These are phyloP conservation scores for Sesia apiformis DNA, from an alignment of 2,888 invertebrate genomes.

Conservation along the genomic window DNA sequence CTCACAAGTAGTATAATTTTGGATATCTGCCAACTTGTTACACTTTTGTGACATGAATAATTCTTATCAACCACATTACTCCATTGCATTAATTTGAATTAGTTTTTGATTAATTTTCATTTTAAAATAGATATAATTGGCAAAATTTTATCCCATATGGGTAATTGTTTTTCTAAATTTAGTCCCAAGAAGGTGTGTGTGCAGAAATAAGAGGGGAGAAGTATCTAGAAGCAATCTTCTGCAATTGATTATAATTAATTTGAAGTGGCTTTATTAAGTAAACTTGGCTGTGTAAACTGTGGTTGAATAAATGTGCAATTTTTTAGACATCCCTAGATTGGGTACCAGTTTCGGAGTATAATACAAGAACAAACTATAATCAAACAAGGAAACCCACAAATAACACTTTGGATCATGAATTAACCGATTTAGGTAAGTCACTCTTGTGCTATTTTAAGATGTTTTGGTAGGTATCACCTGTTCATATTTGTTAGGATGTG, in stretches of 20 bases:
- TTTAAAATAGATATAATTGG: constrained; percentile 6
- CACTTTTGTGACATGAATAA: background rate
- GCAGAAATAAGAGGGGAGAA: background rate
- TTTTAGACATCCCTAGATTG: constrained; percentile 70
- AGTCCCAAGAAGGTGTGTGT: constrained; percentile 50
- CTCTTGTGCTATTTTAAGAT: too few species aligned
- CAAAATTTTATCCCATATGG: constrained; percentile 39
- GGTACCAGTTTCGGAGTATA: constrained; percentile 71
- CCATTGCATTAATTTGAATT: background rate
- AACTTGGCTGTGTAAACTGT: constrained; percentile 7
- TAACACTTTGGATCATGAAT: constrained; percentile 64
- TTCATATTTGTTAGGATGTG: too few species aligned
- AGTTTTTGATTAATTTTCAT: background rate
- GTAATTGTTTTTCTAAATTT: constrained; percentile 67
- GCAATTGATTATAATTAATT: background rate
- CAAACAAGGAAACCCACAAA: constrained; percentile 65
- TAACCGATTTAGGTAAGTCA: constrained; percentile 60
- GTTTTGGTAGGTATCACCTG: too few species aligned
- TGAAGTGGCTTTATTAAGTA: constrained; percentile 1
- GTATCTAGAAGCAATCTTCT: background rate
- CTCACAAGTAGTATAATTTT: constrained; percentile 37
- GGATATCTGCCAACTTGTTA: constrained; percentile 48
- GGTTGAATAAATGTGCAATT: constrained; percentile 3
- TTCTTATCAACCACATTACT: background rate
- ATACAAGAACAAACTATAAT: constrained; percentile 59